phyloP scores from a whole-genome alignment of 1,140 invertebrate genomes.

The Mamestra configurata region DNA sequence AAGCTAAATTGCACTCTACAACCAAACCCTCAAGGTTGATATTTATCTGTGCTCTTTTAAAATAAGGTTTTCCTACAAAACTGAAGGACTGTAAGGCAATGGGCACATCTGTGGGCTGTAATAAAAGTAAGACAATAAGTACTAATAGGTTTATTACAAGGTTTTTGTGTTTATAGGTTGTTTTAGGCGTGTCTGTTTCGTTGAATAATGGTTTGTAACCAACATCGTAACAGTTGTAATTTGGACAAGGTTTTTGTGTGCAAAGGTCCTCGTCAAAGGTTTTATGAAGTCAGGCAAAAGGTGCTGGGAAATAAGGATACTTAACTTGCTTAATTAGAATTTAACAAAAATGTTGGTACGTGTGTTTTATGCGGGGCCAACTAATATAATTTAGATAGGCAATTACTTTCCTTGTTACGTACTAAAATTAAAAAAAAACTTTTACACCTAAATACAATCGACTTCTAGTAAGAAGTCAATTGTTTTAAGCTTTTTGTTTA shows the following conservation, averaged over 20 bases:
- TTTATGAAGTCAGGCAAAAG: background rate
- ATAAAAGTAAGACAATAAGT: constrained; percentile 34
- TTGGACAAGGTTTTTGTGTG: background rate
- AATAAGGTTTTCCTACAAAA: background rate
- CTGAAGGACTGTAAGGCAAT: constrained; percentile 6
- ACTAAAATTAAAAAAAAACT: too few species aligned
- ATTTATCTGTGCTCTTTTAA: background rate
- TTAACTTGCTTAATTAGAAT: constrained; percentile 5
- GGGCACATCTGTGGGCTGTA: background rate
- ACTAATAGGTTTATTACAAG: constrained; percentile 27
- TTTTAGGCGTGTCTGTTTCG: background rate
- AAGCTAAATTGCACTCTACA: background rate
- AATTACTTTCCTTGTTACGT: too few species aligned
- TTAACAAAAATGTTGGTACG: background rate
- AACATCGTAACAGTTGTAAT: background rate
- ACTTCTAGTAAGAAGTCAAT: too few species aligned
- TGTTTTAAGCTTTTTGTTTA: too few species aligned
- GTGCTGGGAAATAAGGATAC: background rate
- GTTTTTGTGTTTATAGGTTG: background rate
- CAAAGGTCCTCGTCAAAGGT: background rate
- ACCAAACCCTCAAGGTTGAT: background rate
- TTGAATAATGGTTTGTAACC: background rate
- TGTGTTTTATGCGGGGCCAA: too few species aligned
- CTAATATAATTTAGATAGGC: too few species aligned
- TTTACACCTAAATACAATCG: too few species aligned